Conservation (phyloP, 2,888 invertebrate genomes). For the Plebejus melissa region DNA sequence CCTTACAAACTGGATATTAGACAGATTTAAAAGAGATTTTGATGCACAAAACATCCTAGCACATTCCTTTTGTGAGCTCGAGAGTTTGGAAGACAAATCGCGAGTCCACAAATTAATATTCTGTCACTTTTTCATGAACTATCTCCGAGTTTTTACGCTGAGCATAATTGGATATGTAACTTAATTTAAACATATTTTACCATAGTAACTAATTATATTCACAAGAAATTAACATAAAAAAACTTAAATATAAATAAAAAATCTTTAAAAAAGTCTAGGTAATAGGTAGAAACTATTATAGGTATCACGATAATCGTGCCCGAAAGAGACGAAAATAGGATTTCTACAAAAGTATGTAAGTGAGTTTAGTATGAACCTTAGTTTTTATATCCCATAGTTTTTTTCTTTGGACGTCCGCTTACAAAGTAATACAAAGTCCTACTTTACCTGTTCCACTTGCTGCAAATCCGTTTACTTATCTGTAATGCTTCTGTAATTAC, state of each 20-base stretch:
- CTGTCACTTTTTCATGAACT: not conserved
- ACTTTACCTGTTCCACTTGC: not conserved
- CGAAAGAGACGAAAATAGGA: too few species aligned
- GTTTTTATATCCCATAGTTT: not conserved
- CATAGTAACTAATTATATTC: too few species aligned
- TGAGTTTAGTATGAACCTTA: not conserved
- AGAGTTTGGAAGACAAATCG: not conserved
- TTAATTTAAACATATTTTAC: too few species aligned
- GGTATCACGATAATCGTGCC: too few species aligned
- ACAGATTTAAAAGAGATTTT: too few species aligned
- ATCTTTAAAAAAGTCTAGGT: too few species aligned
- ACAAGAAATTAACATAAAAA: too few species aligned
- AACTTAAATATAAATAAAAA: too few species aligned
- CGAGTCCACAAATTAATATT: not conserved
- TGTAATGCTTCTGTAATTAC: conserved; percentile 1
- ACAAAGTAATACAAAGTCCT: conserved; percentile 12
- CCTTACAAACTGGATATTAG: too few species aligned
- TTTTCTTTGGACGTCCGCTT: not conserved
- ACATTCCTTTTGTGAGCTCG: not conserved
- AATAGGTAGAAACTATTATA: too few species aligned
- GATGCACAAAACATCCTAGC: not conserved
- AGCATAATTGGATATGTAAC: too few species aligned
- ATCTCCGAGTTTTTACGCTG: not conserved
- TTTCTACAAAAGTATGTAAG: not conserved
- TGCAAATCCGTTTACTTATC: conserved; percentile 13